Conservation (phyloP, 2,113 vertebrate species). For the Atrichornis clamosus region DNA sequence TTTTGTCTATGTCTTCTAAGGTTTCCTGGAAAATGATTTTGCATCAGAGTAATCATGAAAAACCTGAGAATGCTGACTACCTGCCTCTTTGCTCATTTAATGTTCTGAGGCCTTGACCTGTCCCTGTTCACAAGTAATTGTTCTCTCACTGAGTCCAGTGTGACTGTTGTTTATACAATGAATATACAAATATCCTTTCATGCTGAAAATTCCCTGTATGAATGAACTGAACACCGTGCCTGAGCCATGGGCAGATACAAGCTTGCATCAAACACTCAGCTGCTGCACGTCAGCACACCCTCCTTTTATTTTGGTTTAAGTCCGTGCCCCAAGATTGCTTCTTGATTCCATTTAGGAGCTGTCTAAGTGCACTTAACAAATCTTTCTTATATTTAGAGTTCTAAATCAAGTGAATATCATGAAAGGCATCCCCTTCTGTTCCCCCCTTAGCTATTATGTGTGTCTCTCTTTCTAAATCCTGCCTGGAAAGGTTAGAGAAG, state of each 20-base stretch:
- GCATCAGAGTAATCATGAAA: not conserved
- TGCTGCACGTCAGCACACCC: not conserved
- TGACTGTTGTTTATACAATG: not conserved
- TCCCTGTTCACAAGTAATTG: not conserved
- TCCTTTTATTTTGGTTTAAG: not conserved
- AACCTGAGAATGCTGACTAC: not conserved
- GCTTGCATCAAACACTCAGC: not conserved
- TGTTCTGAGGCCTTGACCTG: not conserved
- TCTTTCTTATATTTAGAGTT: not conserved
- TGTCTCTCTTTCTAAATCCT: not conserved
- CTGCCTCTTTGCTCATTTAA: not conserved
- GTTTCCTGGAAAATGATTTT: slow-evolving; percentile 85
- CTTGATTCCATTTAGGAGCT: not conserved
- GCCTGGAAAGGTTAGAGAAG: not conserved
- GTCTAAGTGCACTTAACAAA: not conserved
- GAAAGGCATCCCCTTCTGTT: not conserved
- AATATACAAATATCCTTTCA: not conserved
- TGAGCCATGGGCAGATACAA: not conserved
- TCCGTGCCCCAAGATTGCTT: not conserved
- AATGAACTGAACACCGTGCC: not conserved
- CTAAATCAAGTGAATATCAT: not conserved
- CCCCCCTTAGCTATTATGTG: not conserved
- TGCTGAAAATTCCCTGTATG: not conserved
- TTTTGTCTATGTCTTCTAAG: slow-evolving; percentile 96
- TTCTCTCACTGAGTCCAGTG: not conserved